These are phyloP conservation scores for Calephelis nemesis DNA, from an alignment of 1,140 invertebrate genomes.

Conservation along the genomic window DNA sequence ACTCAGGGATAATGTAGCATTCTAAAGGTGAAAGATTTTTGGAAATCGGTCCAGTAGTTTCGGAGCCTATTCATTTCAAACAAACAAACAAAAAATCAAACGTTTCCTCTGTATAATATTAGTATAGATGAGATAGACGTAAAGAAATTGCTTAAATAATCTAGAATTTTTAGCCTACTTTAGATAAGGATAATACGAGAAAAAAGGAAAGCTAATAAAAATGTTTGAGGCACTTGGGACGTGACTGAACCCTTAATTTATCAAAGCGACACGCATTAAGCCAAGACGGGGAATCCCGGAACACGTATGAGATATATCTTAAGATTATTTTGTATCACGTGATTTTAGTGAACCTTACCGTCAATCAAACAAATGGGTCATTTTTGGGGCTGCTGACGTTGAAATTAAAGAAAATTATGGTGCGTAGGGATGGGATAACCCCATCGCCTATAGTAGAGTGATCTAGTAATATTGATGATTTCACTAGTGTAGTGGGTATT, in stretches of 20 bases:
- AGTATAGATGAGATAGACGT: no score
- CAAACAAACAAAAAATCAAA: no score
- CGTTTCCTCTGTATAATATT: no score
- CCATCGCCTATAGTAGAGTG: no score
- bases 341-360: not conserved
- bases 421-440: no score
- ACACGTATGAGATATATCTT: slow-evolving; percentile 1
- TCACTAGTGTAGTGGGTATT: not conserved
- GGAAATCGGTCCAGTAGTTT: no score
- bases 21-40: no score
- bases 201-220: not conserved
- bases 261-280: slow-evolving; percentile 18
- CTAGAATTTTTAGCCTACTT: slow-evolving; percentile 2
- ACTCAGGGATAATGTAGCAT: no score
- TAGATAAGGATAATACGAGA: slow-evolving; percentile 9
- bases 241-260: slow-evolving; percentile 18
- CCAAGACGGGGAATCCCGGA: not conserved
- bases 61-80: no score
- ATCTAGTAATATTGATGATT: no score
- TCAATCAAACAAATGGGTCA: slow-evolving; percentile 2
- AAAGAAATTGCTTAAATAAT: no score
- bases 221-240: slow-evolving; percentile 20
- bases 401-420: not conserved
- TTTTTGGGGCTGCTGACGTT: no score
- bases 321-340: slow-evolving; percentile 12